phyloP scores from a whole-genome alignment of 1,140 invertebrate genomes.

The Drosophila truncata region DNA sequence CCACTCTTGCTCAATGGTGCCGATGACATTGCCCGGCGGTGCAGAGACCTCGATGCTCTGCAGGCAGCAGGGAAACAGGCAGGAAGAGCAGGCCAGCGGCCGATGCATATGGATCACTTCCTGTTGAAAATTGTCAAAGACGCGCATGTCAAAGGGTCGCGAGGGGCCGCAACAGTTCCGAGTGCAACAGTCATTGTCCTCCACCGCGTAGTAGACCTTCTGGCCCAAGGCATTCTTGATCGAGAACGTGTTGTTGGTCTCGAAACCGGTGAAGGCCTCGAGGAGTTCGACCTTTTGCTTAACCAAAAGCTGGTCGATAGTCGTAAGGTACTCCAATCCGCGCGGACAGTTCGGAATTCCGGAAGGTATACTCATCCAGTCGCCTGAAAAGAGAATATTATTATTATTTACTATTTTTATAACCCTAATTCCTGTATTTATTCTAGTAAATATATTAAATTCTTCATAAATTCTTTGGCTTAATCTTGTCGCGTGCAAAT shows the following conservation, averaged over 20 bases:
- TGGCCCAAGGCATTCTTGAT: slow-evolving; percentile 92
- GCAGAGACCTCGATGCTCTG: slow-evolving; percentile 92
- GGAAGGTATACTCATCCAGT: slow-evolving; percentile 92
- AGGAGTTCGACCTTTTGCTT: slow-evolving; percentile 95
- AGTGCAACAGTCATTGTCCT: slow-evolving; percentile 93
- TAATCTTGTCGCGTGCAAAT: slow-evolving; percentile 29
- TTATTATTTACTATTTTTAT: no score
- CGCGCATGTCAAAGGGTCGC: slow-evolving; percentile 94
- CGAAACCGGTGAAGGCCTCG: slow-evolving; percentile 94
- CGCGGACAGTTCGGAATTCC: slow-evolving; percentile 92
- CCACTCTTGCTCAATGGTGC: slow-evolving; percentile 94
- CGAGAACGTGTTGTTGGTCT: slow-evolving; percentile 95
- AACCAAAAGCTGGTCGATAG: slow-evolving; percentile 94
- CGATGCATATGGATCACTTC: slow-evolving; percentile 92
- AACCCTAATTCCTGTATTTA: no score
- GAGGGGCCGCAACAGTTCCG: slow-evolving; percentile 92
- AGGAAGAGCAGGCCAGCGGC: slow-evolving; percentile 91
- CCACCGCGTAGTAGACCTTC: slow-evolving; percentile 93
- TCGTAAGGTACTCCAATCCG: slow-evolving; percentile 96
- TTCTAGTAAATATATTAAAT: no score
- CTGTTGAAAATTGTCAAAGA: slow-evolving; percentile 91
- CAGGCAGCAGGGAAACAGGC: slow-evolving; percentile 94
- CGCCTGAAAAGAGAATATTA: slow-evolving; percentile 88
- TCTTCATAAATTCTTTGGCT: not conserved
- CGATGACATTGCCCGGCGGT: slow-evolving; percentile 90